Conservation (phyloP, 1,140 invertebrate genomes). For the Macrocentrus cingulum region DNA sequence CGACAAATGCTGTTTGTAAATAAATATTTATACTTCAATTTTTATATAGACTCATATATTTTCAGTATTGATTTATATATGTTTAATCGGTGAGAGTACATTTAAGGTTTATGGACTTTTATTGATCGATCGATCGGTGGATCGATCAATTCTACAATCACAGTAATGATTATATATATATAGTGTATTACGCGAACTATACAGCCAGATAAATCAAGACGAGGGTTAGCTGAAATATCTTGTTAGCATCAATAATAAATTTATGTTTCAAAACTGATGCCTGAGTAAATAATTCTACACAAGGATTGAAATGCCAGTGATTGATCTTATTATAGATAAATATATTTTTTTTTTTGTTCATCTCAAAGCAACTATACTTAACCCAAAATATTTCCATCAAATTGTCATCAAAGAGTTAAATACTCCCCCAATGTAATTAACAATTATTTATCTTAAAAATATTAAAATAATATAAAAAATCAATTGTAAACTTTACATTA, state of each 20-base stretch:
- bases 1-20: no score
- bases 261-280: neutral
- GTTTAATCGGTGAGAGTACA: no score
- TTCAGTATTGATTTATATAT: neutral
- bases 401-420: no score
- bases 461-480: no score
- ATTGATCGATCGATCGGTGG: conserved; percentile 23
- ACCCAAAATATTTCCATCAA: no score
- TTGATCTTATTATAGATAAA: conserved; percentile 11
- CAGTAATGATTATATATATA: neutral
- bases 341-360: no score
- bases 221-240: neutral
- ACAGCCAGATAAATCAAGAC: conserved; percentile 2
- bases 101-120: no score
- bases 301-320: neutral
- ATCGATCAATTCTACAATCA: conserved; percentile 23
- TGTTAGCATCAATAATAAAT: neutral
- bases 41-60: neutral
- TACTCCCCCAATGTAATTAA: no score
- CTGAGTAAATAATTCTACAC: conserved; percentile 11
- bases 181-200: conserved; percentile 12
- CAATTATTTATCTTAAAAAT: no score
- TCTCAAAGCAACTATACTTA: no score
- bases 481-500: no score
- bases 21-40: neutral